phyloP scores from a whole-genome alignment of 2,888 invertebrate species.

The Pammene fasciana region DNA sequence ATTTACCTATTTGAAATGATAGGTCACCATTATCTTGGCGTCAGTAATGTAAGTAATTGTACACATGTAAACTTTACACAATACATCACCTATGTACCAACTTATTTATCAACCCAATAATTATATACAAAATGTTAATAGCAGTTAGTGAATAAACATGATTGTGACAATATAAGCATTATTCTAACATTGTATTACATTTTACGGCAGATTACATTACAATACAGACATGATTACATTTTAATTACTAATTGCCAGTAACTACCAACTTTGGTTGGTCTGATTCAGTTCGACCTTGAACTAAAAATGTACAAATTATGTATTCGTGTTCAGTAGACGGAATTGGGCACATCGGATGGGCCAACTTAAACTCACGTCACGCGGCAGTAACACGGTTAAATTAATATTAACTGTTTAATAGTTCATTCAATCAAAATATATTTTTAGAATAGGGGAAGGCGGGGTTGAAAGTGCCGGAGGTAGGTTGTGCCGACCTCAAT shows the following conservation, averaged over 20 bases:
- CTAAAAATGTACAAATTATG: slow-evolving; percentile 26
- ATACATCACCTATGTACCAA: too few species aligned
- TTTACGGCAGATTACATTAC: neutral
- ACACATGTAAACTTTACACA: too few species aligned
- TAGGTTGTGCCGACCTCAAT: too few species aligned
- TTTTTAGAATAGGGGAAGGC: too few species aligned
- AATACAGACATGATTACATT: neutral
- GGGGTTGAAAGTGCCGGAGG: too few species aligned
- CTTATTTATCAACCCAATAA: too few species aligned
- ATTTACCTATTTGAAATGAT: too few species aligned
- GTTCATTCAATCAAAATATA: neutral
- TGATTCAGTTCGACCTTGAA: slow-evolving; percentile 24
- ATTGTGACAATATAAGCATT: neutral
- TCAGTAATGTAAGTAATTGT: too few species aligned
- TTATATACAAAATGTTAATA: too few species aligned
- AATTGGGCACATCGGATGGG: slow-evolving; percentile 22
- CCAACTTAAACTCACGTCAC: neutral
- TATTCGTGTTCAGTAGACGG: slow-evolving; percentile 18
- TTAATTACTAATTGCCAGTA: slow-evolving; percentile 7
- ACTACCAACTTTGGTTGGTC: slow-evolving; percentile 14
- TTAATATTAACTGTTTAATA: slow-evolving; percentile 3
- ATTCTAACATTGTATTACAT: neutral
- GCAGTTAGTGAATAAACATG: too few species aligned
- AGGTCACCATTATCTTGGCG: too few species aligned
- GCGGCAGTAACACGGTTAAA: slow-evolving; percentile 14